Evolutionary conservation across 2,113 vertebrate genomes (phyloP), one percentile per base, ranked within the genome.

Genomic region (Artemisiospiza belli): DNA sequence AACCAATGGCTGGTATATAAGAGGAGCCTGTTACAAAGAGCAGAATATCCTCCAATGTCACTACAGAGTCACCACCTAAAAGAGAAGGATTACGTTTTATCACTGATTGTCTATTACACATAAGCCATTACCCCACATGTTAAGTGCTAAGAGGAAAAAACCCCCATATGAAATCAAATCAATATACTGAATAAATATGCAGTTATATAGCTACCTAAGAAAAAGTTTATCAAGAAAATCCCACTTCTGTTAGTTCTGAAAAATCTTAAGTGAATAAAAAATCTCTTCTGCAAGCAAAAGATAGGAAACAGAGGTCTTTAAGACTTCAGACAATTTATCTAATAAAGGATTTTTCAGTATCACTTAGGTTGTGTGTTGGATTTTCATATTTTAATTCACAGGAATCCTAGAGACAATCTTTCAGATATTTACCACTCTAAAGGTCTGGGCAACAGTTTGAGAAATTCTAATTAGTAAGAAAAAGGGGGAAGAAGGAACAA

Each of bases 31-130:
- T 99, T 96, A 96, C 92, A 10, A 99, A 99, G 47, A 69, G 31
- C 46, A 99, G 97, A 96, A 99, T 97, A 77, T 99, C 98, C 95
- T 99, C 98, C 77, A 99, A 77, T 14, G 98, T 98, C 89, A 98
- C 94, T 52, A 97, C 95, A 97, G 98, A 98, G 75, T 96, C 95
- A 24, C 98, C 99, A 96, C 97, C 99, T 99, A 97, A 95, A 95
- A 92, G 57, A 77, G 30, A 0, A 44, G 57, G 18, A 82, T 81
- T 52, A 87, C 15, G 7, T 77, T 59, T 52, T 52, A 80, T 73
- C 20, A 80, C 12, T 80, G 25, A 85, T 46, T 70, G 37, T 17
- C 28, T 68, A 3, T 82, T 77, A 89, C 22, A 31, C 17, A 73
- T 20, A 74, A 87, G 35, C 55, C 39, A 41, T 31, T 69, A 68